These are phyloP conservation scores for Ophioninae sp. DNA, from an alignment of 2,888 invertebrate species.

Conservation along the genomic window DNA sequence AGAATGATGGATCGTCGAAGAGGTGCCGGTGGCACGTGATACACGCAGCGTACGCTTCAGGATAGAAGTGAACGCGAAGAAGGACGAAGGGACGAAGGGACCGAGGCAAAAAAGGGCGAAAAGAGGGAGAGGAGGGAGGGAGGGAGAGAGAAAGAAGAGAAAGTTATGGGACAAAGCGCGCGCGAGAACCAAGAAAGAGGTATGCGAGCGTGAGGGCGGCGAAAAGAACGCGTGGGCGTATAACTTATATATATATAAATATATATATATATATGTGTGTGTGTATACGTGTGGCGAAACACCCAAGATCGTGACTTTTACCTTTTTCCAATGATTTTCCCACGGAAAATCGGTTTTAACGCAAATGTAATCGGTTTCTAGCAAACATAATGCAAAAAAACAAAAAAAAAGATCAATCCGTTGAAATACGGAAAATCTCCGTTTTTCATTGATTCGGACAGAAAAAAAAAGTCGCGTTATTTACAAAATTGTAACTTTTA, in stretches of 20 bases:
- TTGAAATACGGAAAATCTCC: too few species aligned
- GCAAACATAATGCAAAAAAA: too few species aligned
- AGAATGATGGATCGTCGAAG: conserved; percentile 42
- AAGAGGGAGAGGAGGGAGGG: conserved; percentile 16
- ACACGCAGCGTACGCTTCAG: conserved; percentile 31
- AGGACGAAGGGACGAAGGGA: conserved; percentile 14
- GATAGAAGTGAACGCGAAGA: conserved; percentile 18
- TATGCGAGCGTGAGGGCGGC: conserved; percentile 47
- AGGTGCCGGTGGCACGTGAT: conserved; percentile 45
- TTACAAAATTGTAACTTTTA: too few species aligned
- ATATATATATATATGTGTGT: too few species aligned
- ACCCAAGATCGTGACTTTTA: too few species aligned
- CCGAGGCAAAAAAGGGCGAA: background rate
- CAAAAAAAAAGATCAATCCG: too few species aligned
- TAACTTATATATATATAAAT: background rate
- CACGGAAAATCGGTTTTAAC: too few species aligned
- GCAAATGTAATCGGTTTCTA: too few species aligned
- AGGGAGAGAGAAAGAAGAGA: conserved; percentile 12
- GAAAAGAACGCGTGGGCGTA: conserved; percentile 34
- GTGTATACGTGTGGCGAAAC: conserved; percentile 25
- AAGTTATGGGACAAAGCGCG: conserved; percentile 43
- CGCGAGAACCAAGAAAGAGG: conserved; percentile 41
- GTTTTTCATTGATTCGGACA: too few species aligned
- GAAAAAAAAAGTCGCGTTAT: too few species aligned
- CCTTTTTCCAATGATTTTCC: too few species aligned